These are phyloP conservation scores for Drosophila helvetica DNA, from an alignment of 2,888 invertebrate genomes.

Conservation along the genomic window DNA sequence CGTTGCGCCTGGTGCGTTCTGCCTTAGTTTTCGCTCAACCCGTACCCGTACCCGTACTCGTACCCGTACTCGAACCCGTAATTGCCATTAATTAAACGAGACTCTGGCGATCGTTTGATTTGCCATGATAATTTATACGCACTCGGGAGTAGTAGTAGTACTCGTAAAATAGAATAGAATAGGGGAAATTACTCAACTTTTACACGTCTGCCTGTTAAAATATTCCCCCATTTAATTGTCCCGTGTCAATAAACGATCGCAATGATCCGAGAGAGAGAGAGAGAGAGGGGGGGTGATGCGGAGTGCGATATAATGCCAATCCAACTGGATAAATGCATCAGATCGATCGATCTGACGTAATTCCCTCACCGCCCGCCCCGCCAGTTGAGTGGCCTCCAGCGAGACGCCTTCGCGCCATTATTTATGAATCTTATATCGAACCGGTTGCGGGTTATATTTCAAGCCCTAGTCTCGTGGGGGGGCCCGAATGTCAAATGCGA, in stretches of 20 bases:
- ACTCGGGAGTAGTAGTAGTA: slow-evolving; percentile 27
- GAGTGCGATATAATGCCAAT: slow-evolving; percentile 27
- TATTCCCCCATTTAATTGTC: neutral
- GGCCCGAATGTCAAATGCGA: too few relatives aligned
- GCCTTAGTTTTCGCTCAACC: slow-evolving; percentile 9
- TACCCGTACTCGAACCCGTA: slow-evolving; percentile 20
- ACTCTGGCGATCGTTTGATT: slow-evolving; percentile 69
- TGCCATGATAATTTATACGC: slow-evolving; percentile 64
- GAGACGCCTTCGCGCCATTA: slow-evolving; percentile 37
- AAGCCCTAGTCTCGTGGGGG: too few relatives aligned
- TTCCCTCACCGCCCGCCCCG: neutral
- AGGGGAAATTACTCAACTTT: slow-evolving; percentile 24
- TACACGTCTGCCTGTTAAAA: neutral
- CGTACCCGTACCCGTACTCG: too few relatives aligned
- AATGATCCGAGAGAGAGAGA: too few relatives aligned
- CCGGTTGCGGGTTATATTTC: neutral
- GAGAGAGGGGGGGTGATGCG: neutral
- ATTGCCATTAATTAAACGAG: slow-evolving; percentile 73
- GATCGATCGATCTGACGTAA: slow-evolving; percentile 32
- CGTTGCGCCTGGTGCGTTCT: neutral
- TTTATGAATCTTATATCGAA: slow-evolving; percentile 20
- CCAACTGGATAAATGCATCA: slow-evolving; percentile 40
- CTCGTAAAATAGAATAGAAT: slow-evolving; percentile 13
- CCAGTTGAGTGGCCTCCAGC: slow-evolving; percentile 42
- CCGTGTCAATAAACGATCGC: slow-evolving; percentile 13